phyloP scores from a whole-genome alignment of 2,797 vertebrate genomes.

The Bovichtus diacanthus region DNA sequence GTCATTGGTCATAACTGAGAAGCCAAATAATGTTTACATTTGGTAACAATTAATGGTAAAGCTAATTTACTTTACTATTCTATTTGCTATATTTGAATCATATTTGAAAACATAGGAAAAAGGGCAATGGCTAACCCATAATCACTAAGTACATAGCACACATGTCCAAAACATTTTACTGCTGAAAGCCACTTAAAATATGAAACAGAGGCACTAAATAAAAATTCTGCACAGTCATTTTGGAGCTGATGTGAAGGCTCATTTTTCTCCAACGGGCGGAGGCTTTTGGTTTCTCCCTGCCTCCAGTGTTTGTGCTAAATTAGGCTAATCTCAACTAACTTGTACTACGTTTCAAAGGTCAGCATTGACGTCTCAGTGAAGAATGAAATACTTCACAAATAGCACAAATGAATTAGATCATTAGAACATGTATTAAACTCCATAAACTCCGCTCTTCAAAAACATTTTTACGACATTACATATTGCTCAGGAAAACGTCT shows the following conservation, averaged over 20 bases:
- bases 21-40: not conserved
- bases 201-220: not conserved
- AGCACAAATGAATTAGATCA: not conserved
- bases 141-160: not conserved
- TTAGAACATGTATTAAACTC: slow-evolving; percentile 13
- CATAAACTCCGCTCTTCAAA: slow-evolving; percentile 26
- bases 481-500: not conserved
- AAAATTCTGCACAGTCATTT: not conserved
- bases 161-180: not conserved
- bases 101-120: not conserved
- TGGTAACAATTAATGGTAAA: not conserved
- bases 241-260: not conserved
- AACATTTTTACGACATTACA: too few species aligned
- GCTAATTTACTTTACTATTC: not conserved
- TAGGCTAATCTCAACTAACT: not conserved
- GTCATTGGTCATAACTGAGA: not conserved
- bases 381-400: slow-evolving; percentile 16
- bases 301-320: not conserved
- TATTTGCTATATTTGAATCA: not conserved
- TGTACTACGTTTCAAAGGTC: slow-evolving; percentile 4
- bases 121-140: not conserved
- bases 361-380: slow-evolving; percentile 28
- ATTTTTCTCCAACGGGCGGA: not conserved
- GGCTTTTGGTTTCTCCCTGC: not conserved
- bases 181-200: not conserved